Evolutionary conservation across 2,797 vertebrate genomes (phyloP).

Genomic region (Phoxinus dragarum): DNA sequence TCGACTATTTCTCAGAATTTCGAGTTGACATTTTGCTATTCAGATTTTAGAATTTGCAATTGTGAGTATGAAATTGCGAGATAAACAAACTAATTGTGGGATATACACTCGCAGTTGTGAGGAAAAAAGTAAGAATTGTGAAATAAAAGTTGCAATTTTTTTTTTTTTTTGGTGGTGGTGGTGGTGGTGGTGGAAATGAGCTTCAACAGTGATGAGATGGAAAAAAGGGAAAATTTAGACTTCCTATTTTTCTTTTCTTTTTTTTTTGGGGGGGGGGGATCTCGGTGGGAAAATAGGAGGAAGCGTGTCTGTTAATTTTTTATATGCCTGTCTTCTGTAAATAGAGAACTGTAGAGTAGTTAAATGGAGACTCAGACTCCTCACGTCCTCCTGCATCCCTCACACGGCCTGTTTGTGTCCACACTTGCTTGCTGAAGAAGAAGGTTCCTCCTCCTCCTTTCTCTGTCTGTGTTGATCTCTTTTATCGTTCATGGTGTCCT

Average conservation of each 20-base stretch:
- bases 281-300: constrained; percentile 36
- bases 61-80: background rate
- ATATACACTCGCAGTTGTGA: background rate
- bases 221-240: background rate
- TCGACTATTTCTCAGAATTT: background rate
- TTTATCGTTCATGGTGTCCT: constrained; percentile 47
- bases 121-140: background rate
- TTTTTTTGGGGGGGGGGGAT: background rate
- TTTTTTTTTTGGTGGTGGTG: no score
- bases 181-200: background rate
- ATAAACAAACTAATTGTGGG: no score
- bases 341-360: constrained; percentile 62
- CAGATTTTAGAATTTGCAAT: background rate
- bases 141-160: background rate
- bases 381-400: constrained; percentile 20
- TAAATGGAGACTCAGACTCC: constrained; percentile 57
- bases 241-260: background rate
- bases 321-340: constrained; percentile 62
- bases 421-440: constrained; percentile 52
- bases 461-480: constrained; percentile 25
- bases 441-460: constrained; percentile 13
- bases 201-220: constrained; percentile 21
- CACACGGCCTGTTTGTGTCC: constrained; percentile 40
- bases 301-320: constrained; percentile 56
- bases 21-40: background rate